Evolutionary conservation across 2,888 invertebrate species (phyloP), one percentile per base, ranked within the genome.

Genomic region (Nemurella pictetii): DNA sequence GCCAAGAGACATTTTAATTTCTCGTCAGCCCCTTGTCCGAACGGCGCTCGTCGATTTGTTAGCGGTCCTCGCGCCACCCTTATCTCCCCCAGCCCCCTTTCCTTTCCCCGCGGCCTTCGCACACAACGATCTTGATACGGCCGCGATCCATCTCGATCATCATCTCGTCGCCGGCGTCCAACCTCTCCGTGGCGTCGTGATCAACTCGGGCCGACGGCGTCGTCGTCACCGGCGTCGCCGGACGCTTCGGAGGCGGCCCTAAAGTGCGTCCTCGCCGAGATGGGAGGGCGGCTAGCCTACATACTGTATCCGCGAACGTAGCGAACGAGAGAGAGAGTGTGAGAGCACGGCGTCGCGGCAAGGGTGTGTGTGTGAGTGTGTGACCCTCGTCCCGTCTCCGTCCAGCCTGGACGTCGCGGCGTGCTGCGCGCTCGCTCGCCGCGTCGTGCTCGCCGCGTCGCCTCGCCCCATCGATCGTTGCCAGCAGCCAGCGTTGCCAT

Each of bases 401-500:
- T 26, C 81, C 81, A 3, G 35, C 81, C 81, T n/a, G 0, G 28
- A 12, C 55, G 30, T n/a, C 30, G 81, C 32, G 7, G 0, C 81
- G 15, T n/a, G 25, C 15, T 30, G 81, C 32, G 27, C 81, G 35
- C 55, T 9, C 32, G n/a, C 81, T 12, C 30, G 30, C 29, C 27
- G 28, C 55, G 27, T 36, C 55, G 15, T 32, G 9, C 81, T 27
- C 35, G n/a, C 81, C 30, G 28, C 30, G 35, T 81, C 15, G 30
- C 30, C 26, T 30, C 81, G 81, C 81, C 78, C 81, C 81, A 32
- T 55, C 81, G 55, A 28, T 55, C 55, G 35, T 30, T 55, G 26
- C 25, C 81, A 26, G 7, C 75, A 5, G 75, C 75, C 75, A 28
- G 75, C 55, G 85, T 85, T 85, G 82, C 85, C 85, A 83, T 85